These are phyloP conservation scores for Vesta saturnalis DNA, from an alignment of 2,888 invertebrate genomes.

Conservation along the genomic window DNA sequence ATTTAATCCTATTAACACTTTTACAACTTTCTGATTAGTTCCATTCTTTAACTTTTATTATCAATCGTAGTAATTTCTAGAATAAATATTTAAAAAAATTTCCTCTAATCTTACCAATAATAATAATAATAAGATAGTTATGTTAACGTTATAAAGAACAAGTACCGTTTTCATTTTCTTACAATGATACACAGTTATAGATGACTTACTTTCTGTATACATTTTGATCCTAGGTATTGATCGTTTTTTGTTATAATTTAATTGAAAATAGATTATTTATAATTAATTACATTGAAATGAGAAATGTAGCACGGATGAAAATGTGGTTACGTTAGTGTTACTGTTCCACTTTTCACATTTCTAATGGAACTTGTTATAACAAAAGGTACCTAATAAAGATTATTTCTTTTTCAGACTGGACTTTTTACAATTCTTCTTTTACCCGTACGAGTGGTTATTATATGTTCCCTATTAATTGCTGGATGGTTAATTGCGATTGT, in stretches of 20 bases:
- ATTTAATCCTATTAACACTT: background rate
- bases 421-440: slow-evolving; percentile 85
- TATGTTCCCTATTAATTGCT: slow-evolving; percentile 77
- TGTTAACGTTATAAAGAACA: background rate
- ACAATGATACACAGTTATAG: background rate
- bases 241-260: background rate
- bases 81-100: background rate
- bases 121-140: too few species aligned
- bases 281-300: background rate
- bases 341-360: background rate
- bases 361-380: background rate
- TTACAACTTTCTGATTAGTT: background rate
- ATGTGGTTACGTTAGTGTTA: background rate
- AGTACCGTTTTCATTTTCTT: background rate
- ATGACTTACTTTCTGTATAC: slow-evolving; percentile 5
- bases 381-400: background rate
- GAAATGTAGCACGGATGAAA: background rate
- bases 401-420: slow-evolving; percentile 76
- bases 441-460: slow-evolving; percentile 82
- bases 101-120: too few species aligned
- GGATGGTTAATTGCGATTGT: slow-evolving; percentile 88
- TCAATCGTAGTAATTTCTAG: background rate
- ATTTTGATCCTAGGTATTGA: too few species aligned
- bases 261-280: background rate
- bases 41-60: background rate